Conservation (phyloP, 2,113 vertebrate genomes). For the Onychostoma macrolepis region DNA sequence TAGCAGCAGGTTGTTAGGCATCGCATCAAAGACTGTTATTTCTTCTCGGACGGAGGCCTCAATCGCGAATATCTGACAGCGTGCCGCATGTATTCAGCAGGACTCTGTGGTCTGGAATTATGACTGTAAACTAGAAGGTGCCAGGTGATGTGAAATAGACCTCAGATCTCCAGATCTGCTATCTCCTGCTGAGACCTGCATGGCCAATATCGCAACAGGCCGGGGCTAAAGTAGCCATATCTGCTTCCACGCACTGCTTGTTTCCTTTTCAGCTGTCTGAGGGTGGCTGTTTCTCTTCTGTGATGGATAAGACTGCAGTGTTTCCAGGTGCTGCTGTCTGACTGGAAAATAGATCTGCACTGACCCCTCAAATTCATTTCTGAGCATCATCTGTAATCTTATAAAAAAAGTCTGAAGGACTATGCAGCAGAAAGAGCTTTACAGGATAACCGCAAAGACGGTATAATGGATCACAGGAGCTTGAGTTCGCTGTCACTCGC, state of each 20-base stretch:
- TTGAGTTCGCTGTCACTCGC: neutral
- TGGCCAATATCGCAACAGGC: slow-evolving; percentile 66
- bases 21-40: slow-evolving; percentile 38
- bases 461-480: slow-evolving; percentile 3
- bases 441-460: neutral
- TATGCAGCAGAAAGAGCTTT: slow-evolving; percentile 24
- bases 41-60: slow-evolving; percentile 13
- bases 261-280: slow-evolving; percentile 22
- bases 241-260: slow-evolving; percentile 30
- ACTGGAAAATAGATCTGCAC: slow-evolving; percentile 38
- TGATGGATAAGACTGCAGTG: slow-evolving; percentile 32
- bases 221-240: slow-evolving; percentile 47
- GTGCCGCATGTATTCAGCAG: neutral
- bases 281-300: slow-evolving; percentile 14
- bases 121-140: slow-evolving; percentile 28
- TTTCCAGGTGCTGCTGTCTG: slow-evolving; percentile 14
- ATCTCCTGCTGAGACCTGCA: slow-evolving; percentile 62
- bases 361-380: slow-evolving; percentile 41
- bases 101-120: neutral
- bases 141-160: slow-evolving; percentile 21
- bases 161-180: slow-evolving; percentile 51
- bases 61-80: slow-evolving; percentile 31
- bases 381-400: slow-evolving; percentile 26
- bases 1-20: slow-evolving; percentile 33
- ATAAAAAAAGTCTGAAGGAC: slow-evolving; percentile 16